Conservation (phyloP, 2,113 vertebrate genomes). For the Campylorhamphus procurvoides region DNA sequence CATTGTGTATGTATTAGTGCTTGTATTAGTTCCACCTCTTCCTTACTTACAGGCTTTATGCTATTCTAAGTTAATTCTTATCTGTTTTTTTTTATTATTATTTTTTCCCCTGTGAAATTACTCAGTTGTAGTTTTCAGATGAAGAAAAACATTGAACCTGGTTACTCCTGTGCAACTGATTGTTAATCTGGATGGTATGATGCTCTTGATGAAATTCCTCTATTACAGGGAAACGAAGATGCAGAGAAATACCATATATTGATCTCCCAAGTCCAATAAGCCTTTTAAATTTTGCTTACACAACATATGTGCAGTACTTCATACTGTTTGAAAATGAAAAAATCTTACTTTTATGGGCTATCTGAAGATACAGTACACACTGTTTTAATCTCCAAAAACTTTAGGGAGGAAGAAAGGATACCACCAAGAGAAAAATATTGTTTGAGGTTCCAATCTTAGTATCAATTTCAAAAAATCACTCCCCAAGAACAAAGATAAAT, state of each 20-base stretch:
- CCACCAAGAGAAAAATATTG: neutral
- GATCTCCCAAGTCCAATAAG: neutral
- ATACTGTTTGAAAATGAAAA: neutral
- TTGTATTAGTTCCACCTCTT: neutral
- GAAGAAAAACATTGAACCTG: neutral
- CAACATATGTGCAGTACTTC: neutral
- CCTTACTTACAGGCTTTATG: neutral
- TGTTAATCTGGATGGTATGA: neutral
- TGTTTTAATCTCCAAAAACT: neutral
- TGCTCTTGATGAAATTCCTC: neutral
- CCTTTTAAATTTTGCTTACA: neutral
- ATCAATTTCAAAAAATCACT: neutral
- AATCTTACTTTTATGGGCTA: neutral
- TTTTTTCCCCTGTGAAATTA: neutral
- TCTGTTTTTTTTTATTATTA: neutral
- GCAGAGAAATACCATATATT: neutral
- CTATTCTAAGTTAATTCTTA: neutral
- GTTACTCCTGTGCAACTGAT: neutral
- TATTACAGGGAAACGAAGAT: neutral
- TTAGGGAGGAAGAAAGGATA: neutral
- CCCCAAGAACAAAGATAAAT: slow-evolving; percentile 9
- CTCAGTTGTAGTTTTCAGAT: neutral
- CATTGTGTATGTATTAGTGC: neutral
- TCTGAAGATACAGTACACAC: neutral
- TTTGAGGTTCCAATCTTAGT: slow-evolving; percentile 2